Evolutionary conservation across 2,888 invertebrate genomes (phyloP), one percentile per base, ranked within the genome.

Genomic region (Cerastis rubricosa): DNA sequence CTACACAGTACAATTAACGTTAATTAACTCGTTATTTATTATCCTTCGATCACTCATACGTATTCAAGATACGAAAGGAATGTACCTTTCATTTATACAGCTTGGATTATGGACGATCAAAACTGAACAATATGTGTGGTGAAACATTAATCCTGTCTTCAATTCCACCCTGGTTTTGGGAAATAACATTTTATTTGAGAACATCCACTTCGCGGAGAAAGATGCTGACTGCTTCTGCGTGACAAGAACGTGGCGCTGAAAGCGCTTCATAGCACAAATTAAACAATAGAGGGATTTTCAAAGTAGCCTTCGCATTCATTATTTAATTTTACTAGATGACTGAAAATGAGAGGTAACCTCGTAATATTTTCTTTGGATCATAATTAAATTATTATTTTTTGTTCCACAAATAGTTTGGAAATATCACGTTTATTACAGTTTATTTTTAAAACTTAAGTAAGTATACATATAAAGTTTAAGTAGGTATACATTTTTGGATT

Each of bases 21-120:
- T 83, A 86, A 80, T 87, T 80, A 82, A 74, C 63, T 69, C 70
- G 67, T 84, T 82, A 78, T 82, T 84, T 84, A 81, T 80, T 77
- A 77, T 69, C 25, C 43, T 66, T 43, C 76, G 80, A 78, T 85
- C 75, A 76, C 51, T 81, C 64, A 74, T 77, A 74, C 76, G 63
- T 74, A 80, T 86, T 76, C 63, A 59, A 72, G 64, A 79, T 80
- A 80, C 40, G 63, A 47, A 40, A 74, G 25, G 45, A 71, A 70
- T 76, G 40, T 40, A 74, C 35, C 35, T 35, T 2, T 71, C 14
- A 71, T 35, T 59, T 14, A 65, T 65, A 65, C 61, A 71, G 57
- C n/a, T 19, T 54, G 17, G 22, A 25, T 29, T 45, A 25, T 45
- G 29, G 29, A 40, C 22, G 8, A 57, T 63, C 17, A 66, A 63